These are phyloP conservation scores for Saguinus imperator DNA, from an alignment of 2,113 vertebrate genomes.

Conservation along the genomic window DNA sequence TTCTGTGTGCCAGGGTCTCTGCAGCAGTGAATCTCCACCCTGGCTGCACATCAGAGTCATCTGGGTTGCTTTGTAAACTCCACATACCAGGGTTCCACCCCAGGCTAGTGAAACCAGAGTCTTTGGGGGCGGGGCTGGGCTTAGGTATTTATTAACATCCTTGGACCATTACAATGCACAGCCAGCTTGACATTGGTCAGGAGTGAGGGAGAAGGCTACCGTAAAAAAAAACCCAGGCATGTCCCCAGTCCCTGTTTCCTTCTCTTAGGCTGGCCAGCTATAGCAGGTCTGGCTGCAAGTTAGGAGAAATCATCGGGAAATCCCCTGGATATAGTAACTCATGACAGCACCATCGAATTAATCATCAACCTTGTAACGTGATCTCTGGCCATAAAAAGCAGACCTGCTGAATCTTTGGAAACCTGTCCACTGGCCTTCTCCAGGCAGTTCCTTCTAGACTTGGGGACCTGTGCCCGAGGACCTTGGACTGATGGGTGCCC, in stretches of 20 bases:
- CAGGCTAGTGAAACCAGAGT: background rate
- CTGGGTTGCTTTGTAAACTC: background rate
- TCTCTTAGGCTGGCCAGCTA: background rate
- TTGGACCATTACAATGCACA: background rate
- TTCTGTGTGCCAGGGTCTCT: background rate
- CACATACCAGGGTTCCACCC: background rate
- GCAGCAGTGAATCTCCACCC: background rate
- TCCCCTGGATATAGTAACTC: constrained; percentile 56
- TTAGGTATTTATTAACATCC: background rate
- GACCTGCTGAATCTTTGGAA: background rate
- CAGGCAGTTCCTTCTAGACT: background rate
- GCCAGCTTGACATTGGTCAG: background rate
- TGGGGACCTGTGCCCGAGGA: background rate
- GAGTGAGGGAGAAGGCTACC: background rate
- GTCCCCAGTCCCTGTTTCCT: background rate
- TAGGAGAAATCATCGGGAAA: constrained; percentile 61
- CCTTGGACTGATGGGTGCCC: constrained; percentile 55
- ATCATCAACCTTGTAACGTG: constrained; percentile 71
- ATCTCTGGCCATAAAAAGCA: constrained; percentile 44
- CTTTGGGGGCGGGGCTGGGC: background rate
- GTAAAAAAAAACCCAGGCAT: background rate
- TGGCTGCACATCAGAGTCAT: background rate
- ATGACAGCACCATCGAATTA: constrained; percentile 65
- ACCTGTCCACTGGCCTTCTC: constrained; percentile 3
- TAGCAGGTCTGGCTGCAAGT: background rate